These are phyloP conservation scores for Pangasianodon gigas DNA, from an alignment of 2,113 vertebrate species.

Conservation along the genomic window DNA sequence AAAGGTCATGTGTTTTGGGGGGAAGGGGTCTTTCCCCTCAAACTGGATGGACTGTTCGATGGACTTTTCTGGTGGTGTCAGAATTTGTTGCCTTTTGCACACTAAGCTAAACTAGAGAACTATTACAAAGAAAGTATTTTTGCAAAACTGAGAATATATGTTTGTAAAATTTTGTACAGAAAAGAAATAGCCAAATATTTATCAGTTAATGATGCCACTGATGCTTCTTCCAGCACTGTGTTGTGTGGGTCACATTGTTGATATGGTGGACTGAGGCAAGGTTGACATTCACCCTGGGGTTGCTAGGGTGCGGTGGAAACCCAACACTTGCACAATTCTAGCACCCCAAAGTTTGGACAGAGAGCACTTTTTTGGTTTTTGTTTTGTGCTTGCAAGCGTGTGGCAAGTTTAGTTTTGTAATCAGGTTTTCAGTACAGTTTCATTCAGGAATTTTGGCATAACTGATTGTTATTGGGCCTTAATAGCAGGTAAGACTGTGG, in stretches of 20 bases:
- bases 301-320: constrained; percentile 79
- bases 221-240: constrained; percentile 69
- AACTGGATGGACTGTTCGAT: constrained; percentile 70
- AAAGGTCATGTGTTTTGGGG: constrained; percentile 70
- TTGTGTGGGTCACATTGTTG: constrained; percentile 60
- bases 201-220: constrained; percentile 63
- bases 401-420: constrained; percentile 7
- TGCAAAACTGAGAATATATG: constrained; percentile 65
- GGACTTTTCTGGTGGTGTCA: constrained; percentile 69
- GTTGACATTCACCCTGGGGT: constrained; percentile 69
- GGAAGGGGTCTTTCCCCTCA: constrained; percentile 86
- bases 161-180: constrained; percentile 80
- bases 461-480: neutral
- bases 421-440: constrained; percentile 1
- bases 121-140: constrained; percentile 67
- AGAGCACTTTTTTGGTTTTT: neutral
- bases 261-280: constrained; percentile 78
- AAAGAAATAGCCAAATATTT: constrained; percentile 59
- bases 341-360: constrained; percentile 62
- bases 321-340: constrained; percentile 82
- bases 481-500: constrained; percentile 13
- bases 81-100: constrained; percentile 73
- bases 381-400: neutral
- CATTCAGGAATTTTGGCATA: constrained; percentile 1
- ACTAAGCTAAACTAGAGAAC: constrained; percentile 62